phyloP scores from a whole-genome alignment of 2,888 invertebrate genomes.

The Melanchra persicariae region DNA sequence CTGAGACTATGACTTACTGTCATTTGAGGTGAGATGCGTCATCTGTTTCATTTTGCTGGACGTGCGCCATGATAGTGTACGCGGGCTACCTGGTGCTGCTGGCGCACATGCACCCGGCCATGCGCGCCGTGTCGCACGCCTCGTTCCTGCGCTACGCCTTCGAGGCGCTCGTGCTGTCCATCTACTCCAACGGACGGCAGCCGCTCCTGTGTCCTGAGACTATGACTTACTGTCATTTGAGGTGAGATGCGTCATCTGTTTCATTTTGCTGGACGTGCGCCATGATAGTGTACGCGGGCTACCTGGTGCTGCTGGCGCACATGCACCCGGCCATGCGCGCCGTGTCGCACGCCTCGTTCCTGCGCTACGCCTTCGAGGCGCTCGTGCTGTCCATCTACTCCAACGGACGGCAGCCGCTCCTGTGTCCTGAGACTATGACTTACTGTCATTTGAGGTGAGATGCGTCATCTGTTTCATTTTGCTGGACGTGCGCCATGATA shows the following conservation, averaged over 20 bases:
- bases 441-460: slow-evolving; percentile 94
- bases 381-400: slow-evolving; percentile 95
- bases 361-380: slow-evolving; percentile 95
- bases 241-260: slow-evolving; percentile 70
- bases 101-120: slow-evolving; percentile 94
- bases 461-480: not conserved
- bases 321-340: slow-evolving; percentile 94
- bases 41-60: slow-evolving; percentile 71
- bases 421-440: slow-evolving; percentile 92
- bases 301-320: slow-evolving; percentile 95
- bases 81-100: slow-evolving; percentile 96
- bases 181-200: slow-evolving; percentile 94
- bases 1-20: slow-evolving; percentile 92
- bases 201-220: slow-evolving; percentile 93
- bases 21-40: slow-evolving; percentile 90
- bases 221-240: slow-evolving; percentile 93
- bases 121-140: slow-evolving; percentile 94
- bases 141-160: slow-evolving; percentile 96
- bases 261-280: slow-evolving; percentile 90
- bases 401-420: slow-evolving; percentile 92
- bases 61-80: slow-evolving; percentile 94
- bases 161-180: slow-evolving; percentile 94
- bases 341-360: slow-evolving; percentile 94
- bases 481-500: slow-evolving; percentile 94
- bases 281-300: slow-evolving; percentile 96